These are phyloP conservation scores for Macropodus opercularis DNA, from an alignment of 2,797 vertebrate species.

Conservation along the genomic window DNA sequence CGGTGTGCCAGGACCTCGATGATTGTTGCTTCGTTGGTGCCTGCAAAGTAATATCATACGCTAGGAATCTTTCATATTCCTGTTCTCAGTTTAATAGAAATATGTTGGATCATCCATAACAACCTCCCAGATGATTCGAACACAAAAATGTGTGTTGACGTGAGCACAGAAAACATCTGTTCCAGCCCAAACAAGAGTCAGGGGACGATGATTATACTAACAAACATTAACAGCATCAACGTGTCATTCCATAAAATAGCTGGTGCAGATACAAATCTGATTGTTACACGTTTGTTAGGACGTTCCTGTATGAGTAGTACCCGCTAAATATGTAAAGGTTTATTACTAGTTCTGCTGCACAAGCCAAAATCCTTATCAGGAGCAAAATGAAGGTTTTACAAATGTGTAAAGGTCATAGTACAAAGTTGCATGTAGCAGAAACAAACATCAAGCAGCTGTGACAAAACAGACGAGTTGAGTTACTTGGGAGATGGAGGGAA, in stretches of 20 bases:
- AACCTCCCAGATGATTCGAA: conserved; percentile 19
- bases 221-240: conserved; percentile 47
- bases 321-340: conserved; percentile 8
- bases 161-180: conserved; percentile 46
- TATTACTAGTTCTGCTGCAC: conserved; percentile 4
- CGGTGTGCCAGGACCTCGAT: conserved; percentile 83
- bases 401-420: background rate
- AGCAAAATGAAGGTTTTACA: conserved; percentile 9
- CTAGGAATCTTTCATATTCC: background rate
- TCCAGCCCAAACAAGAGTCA: conserved; percentile 61
- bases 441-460: conserved; percentile 14
- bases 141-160: conserved; percentile 40
- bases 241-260: conserved; percentile 33
- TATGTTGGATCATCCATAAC: background rate
- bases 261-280: conserved; percentile 2
- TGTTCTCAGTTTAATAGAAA: background rate
- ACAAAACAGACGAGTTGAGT: conserved; percentile 12
- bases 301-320: background rate
- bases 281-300: background rate
- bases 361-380: background rate
- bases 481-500: conserved; percentile 3
- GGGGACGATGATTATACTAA: conserved; percentile 55
- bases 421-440: conserved; percentile 1
- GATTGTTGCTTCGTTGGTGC: conserved; percentile 90
- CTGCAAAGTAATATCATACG: conserved; percentile 68